Evolutionary conservation across 2,113 vertebrate species (phyloP).

Genomic region (Brachirus orientalis): DNA sequence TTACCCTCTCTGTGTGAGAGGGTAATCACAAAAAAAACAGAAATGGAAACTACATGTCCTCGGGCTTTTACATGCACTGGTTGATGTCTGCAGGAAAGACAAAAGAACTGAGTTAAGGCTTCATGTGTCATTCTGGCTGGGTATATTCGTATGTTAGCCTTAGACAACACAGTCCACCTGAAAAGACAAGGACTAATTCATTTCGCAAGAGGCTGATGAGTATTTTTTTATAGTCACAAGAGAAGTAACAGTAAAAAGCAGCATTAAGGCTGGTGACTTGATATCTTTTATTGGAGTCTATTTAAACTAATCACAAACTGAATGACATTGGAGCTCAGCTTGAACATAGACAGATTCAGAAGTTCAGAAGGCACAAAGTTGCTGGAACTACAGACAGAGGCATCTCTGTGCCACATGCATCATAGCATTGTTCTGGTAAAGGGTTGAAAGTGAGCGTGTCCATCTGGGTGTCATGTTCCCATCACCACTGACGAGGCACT

Average conservation of each 20-base stretch:
- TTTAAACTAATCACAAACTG: no score
- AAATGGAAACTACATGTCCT: slow-evolving; percentile 48
- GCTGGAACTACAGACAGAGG: background rate
- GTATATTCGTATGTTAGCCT: background rate
- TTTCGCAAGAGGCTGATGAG: background rate
- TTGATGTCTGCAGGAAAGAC: slow-evolving; percentile 5
- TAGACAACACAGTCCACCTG: background rate
- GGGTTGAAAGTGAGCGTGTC: background rate
- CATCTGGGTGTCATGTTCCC: background rate
- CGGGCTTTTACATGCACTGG: slow-evolving; percentile 12
- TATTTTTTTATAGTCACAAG: no score
- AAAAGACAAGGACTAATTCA: background rate
- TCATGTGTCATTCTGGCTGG: background rate
- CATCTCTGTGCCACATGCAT: background rate
- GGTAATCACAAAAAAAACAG: slow-evolving; percentile 52
- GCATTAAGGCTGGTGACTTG: no score
- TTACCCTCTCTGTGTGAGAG: no score
- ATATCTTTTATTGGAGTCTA: no score
- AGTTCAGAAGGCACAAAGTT: no score
- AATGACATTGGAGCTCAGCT: no score
- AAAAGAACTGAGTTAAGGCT: background rate
- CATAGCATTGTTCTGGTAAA: background rate
- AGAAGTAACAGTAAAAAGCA: no score
- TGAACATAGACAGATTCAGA: no score
- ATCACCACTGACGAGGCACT: background rate